Percentiles rank a stretch among this genome's conserved stretches.
These are phyloP conservation scores for Chaetodon auriga DNA, from an alignment of 2,113 vertebrate species.

Conservation along the genomic window DNA sequence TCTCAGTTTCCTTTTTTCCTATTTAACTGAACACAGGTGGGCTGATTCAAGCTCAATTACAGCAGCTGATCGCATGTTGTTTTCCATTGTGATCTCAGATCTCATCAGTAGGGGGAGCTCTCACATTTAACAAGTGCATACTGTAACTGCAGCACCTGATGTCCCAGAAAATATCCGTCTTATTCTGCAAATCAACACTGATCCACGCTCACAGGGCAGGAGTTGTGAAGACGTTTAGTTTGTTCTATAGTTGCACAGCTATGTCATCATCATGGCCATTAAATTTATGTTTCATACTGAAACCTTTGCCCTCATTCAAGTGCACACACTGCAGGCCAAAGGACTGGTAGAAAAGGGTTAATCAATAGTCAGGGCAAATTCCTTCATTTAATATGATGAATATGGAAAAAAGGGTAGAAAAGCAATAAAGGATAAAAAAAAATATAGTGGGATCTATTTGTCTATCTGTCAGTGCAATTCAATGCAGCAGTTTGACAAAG, in stretches of 20 bases:
- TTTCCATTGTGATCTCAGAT: constrained; percentile 11
- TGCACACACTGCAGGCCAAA: neutral
- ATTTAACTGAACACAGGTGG: constrained; percentile 16
- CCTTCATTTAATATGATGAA: neutral
- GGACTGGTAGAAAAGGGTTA: neutral
- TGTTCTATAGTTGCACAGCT: neutral
- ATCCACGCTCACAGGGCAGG: constrained; percentile 3
- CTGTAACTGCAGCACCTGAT: neutral
- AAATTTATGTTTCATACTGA: neutral
- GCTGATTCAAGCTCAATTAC: constrained; percentile 26
- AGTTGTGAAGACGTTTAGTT: neutral
- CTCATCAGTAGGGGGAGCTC: constrained; percentile 72
- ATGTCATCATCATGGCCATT: neutral
- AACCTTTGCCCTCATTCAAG: neutral
- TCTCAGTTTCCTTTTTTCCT: neutral
- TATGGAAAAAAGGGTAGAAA: neutral
- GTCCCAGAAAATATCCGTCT: neutral
- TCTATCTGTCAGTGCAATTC: neutral
- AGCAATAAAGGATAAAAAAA: neutral
- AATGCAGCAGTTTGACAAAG: constrained; percentile 13
- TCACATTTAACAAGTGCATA: constrained; percentile 56
- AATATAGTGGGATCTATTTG: neutral
- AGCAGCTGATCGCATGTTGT: constrained; percentile 16
- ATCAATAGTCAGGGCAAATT: constrained; percentile 5
- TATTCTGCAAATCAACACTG: neutral